These are phyloP conservation scores for Lysiphlebus fabarum DNA, from an alignment of 1,140 invertebrate genomes.

Conservation along the genomic window DNA sequence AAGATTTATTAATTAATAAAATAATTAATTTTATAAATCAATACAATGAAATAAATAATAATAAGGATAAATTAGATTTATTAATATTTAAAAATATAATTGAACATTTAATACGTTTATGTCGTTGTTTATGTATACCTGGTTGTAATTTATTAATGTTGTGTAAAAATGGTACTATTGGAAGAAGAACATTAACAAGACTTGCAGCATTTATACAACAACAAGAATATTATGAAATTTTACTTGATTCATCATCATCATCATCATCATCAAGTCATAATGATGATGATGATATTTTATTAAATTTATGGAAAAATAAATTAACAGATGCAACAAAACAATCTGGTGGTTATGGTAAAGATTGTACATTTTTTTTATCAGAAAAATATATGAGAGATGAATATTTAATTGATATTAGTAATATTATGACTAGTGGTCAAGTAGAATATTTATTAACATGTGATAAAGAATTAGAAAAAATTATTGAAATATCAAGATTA, in stretches of 20 bases:
- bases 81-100: constrained; percentile 64
- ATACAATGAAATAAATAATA: constrained; percentile 58
- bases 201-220: constrained; percentile 62
- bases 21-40: constrained; percentile 59
- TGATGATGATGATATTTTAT: constrained; percentile 33
- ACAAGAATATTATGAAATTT: constrained; percentile 60
- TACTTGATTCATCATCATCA: constrained; percentile 52
- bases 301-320: constrained; percentile 61
- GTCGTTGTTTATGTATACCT: constrained; percentile 60
- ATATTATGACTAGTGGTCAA: constrained; percentile 64
- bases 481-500: constrained; percentile 55
- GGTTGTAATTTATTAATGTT: constrained; percentile 57
- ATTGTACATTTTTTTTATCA: constrained; percentile 62
- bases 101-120: constrained; percentile 64
- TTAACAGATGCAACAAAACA: constrained; percentile 61
- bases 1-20: constrained; percentile 59
- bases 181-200: constrained; percentile 60
- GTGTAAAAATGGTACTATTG: constrained; percentile 58
- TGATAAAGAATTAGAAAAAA: constrained; percentile 60
- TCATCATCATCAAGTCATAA: no score
- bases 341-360: constrained; percentile 56
- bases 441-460: constrained; percentile 62
- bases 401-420: constrained; percentile 63
- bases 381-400: constrained; percentile 59
- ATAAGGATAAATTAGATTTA: constrained; percentile 63